A percentile compares a stretch with the other conserved stretches of the same genome.
These are phyloP conservation scores for Gambelia wislizenii DNA, from an alignment of 2,797 vertebrate genomes.

Conservation along the genomic window DNA sequence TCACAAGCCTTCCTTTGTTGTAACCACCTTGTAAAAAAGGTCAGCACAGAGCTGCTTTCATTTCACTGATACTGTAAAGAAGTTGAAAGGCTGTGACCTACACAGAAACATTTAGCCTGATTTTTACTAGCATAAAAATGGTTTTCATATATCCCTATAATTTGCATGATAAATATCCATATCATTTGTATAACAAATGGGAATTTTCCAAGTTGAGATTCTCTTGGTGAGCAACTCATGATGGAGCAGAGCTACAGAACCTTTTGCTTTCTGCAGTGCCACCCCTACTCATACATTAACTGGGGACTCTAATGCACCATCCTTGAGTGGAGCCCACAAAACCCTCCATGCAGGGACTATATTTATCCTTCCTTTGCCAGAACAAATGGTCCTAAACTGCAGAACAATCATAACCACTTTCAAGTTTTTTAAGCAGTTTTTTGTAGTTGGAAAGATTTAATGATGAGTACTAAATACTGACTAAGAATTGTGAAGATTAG, in stretches of 20 bases:
- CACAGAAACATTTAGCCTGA: neutral
- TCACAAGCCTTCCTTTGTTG: neutral
- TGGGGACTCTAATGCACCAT: neutral
- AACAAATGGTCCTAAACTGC: neutral
- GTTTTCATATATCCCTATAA: neutral
- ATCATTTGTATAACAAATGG: no score
- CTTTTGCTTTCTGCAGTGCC: neutral
- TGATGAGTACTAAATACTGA: no score
- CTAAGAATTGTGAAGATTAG: neutral
- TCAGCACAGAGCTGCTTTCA: neutral
- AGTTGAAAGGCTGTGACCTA: neutral
- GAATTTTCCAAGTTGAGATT: neutral
- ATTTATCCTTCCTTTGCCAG: neutral
- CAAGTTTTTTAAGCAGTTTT: no score
- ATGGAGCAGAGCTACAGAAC: neutral
- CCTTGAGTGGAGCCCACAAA: no score
- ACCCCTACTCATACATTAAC: neutral
- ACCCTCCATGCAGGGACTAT: no score
- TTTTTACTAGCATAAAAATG: neutral
- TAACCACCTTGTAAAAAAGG: neutral
- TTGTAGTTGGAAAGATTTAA: no score
- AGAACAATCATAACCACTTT: neutral
- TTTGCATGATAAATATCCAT: neutral
- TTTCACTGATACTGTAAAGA: neutral
- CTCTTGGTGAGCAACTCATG: neutral